Conservation (phyloP, 2,888 invertebrate species). For the Mactromeris polynyma region DNA sequence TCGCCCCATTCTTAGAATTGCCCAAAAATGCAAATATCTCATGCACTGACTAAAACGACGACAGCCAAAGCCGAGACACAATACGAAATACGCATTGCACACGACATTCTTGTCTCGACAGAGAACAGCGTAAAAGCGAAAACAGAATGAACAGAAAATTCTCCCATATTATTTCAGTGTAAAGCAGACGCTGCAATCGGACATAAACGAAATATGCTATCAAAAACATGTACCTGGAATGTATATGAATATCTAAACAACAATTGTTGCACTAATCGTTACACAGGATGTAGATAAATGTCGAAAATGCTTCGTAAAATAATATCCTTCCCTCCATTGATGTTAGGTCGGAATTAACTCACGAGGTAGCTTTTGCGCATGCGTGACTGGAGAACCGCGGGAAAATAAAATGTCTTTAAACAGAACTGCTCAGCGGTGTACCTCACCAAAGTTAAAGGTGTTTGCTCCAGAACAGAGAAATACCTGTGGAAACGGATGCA, state of each 20-base stretch:
- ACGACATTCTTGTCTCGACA: too few species aligned
- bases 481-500: too few species aligned
- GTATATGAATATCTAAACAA: constrained; percentile 28
- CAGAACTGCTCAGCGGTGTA: not conserved
- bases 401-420: constrained; percentile 54
- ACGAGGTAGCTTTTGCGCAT: constrained; percentile 63
- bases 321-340: constrained; percentile 75
- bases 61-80: too few species aligned
- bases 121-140: not conserved
- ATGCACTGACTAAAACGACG: not conserved
- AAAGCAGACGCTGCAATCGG: constrained; percentile 15
- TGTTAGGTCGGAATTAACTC: constrained; percentile 65
- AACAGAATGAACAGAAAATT: not conserved
- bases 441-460: too few species aligned
- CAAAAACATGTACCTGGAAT: constrained; percentile 49
- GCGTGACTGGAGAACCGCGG: constrained; percentile 55
- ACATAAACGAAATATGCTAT: not conserved
- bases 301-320: constrained; percentile 52
- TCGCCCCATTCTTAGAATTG: not conserved
- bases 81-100: too few species aligned
- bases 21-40: not conserved
- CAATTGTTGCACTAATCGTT: constrained; percentile 11
- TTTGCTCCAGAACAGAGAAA: too few species aligned
- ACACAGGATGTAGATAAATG: not conserved
- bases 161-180: not conserved